Evolutionary conservation across 2,113 vertebrate genomes (phyloP), one percentile per base, ranked within the genome.

Genomic region (Indicator maculatus): DNA sequence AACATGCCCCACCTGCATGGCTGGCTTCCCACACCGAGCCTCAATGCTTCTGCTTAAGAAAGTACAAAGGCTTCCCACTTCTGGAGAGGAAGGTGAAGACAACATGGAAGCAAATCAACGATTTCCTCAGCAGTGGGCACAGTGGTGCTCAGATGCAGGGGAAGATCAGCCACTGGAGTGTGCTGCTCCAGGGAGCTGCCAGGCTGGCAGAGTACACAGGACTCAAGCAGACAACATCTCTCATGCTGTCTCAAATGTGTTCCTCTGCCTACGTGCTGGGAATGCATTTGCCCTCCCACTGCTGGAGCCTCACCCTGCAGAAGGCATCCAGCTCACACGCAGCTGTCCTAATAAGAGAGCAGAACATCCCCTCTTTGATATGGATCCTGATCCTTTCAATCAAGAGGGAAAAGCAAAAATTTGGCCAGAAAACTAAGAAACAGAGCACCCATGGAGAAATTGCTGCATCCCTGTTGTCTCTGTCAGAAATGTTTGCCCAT

Each of bases 1-100:
- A 71, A 50, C 2, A 0, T 1, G 0, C 6, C n/a, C 30, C 59
- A 55, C 44, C 70, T 41, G n/a, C 83, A 70, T 1, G 0, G 56
- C 67, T 58, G 61, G 23, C 38, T 89, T 67, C 50, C 38, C 66
- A 28, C 70, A 17, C 27, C 3, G 0, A 70, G 63, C 79, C 66
- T 66, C 41, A 19, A 12, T 1, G 0, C 23, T 86, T n/a, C 82
- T 80, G 60, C 53, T 60, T 19, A 5, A 28, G 20, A 21, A 8
- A 58, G 19, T 6, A 36, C 28, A 36, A 75, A 58, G 12, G 41
- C 58, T 78, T 73, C 80, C 23, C 16, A 1, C 17, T 61, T 52
- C 39, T 82, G 58, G 36, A 33, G 6, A 67, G 44, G 36, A 8
- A 65, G 36, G 47, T 11, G 26, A 18, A 72, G 17, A 83, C 9